These are phyloP conservation scores for Leptinotarsa peninsularis DNA, from an alignment of 2,888 invertebrate genomes.

Conservation along the genomic window DNA sequence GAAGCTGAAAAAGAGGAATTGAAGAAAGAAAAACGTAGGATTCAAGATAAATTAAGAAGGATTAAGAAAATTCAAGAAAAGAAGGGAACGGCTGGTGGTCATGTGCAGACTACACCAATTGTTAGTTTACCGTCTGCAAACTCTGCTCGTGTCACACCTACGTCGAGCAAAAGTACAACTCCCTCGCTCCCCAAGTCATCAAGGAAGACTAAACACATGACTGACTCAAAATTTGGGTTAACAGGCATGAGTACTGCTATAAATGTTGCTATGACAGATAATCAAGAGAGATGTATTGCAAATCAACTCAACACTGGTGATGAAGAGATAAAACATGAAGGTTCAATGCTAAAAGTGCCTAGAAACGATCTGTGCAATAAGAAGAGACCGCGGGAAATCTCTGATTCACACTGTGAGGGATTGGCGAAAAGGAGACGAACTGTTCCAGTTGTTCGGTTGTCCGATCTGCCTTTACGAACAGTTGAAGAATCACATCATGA, in stretches of 20 bases:
- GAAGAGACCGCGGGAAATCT: conserved; percentile 77
- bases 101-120: conserved; percentile 22
- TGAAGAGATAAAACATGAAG: conserved; percentile 85
- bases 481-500: conserved; percentile 60
- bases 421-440: conserved; percentile 90
- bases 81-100: conserved; percentile 69
- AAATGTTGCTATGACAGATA: conserved; percentile 81
- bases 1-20: conserved; percentile 98
- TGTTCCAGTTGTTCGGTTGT: conserved; percentile 91
- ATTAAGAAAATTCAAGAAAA: conserved; percentile 95
- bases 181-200: conserved; percentile 73
- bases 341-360: conserved; percentile 82
- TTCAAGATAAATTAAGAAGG: conserved; percentile 94
- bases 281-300: conserved; percentile 85
- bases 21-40: conserved; percentile 94
- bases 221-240: conserved; percentile 94
- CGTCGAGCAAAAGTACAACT: conserved; percentile 62
- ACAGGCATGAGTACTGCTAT: conserved; percentile 69
- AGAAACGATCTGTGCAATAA: conserved; percentile 75
- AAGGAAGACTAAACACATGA: conserved; percentile 87
- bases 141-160: conserved; percentile 37
- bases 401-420: conserved; percentile 84
- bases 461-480: conserved; percentile 60
- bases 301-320: conserved; percentile 82
- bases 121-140: conserved; percentile 31